phyloP scores from a whole-genome alignment of 2,113 vertebrate species.

The Lates calcarifer region DNA sequence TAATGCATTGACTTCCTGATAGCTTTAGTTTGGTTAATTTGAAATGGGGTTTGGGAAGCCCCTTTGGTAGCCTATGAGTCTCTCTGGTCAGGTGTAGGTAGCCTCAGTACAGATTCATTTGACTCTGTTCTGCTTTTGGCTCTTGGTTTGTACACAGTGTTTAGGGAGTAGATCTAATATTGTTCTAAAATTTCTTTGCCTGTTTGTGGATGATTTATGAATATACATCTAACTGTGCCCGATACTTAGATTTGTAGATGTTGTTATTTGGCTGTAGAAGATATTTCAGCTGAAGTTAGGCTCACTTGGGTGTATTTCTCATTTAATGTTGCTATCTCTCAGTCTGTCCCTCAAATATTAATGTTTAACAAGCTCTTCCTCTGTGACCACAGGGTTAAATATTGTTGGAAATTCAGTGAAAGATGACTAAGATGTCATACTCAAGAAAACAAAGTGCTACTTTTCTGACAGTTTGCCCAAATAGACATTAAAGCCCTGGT shows the following conservation, averaged over 20 bases:
- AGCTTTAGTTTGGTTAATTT: background rate
- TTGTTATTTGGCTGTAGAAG: background rate
- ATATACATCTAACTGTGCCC: too few relatives aligned
- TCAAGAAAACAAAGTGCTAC: background rate
- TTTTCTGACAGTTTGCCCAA: too few relatives aligned
- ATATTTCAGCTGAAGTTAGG: background rate
- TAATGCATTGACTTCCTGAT: too few relatives aligned
- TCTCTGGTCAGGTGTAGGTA: too few relatives aligned
- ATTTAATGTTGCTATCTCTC: background rate
- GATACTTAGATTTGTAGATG: background rate
- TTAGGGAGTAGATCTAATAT: too few relatives aligned
- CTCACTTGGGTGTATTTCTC: background rate
- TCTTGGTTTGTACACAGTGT: too few relatives aligned
- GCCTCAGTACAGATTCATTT: too few relatives aligned
- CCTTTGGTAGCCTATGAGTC: too few relatives aligned
- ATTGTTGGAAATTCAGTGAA: background rate
- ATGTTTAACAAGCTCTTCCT: background rate
- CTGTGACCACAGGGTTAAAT: background rate
- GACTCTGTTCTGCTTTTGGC: too few relatives aligned
- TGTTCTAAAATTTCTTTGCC: too few relatives aligned
- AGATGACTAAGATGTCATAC: too few relatives aligned
- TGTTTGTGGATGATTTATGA: too few relatives aligned
- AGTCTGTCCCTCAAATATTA: background rate
- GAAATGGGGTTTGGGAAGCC: background rate
- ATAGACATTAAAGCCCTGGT: background rate